Evolutionary conservation across 2,888 invertebrate species (phyloP).

Genomic region (Cenopis cana): DNA sequence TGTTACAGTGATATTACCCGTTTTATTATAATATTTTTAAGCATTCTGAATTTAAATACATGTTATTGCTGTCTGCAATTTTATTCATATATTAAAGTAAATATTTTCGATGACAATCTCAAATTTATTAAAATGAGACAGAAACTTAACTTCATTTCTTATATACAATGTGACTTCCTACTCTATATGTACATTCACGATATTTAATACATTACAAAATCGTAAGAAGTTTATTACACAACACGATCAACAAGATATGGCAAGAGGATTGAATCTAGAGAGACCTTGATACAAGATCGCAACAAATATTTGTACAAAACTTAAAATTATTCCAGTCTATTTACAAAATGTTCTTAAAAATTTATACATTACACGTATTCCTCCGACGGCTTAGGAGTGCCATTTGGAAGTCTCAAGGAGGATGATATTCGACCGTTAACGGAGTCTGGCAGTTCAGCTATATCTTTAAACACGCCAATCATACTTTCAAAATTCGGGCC

Average conservation of each 20-base stretch:
- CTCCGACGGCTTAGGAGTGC: slow-evolving; percentile 94
- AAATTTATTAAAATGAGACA: slow-evolving; percentile 17
- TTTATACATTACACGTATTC: slow-evolving; percentile 89
- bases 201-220: slow-evolving; percentile 36
- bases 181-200: slow-evolving; percentile 41
- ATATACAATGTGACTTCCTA: slow-evolving; percentile 43
- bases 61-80: slow-evolving; percentile 6
- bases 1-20: background rate
- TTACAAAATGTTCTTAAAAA: slow-evolving; percentile 49
- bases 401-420: slow-evolving; percentile 90
- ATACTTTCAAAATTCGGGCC: slow-evolving; percentile 98
- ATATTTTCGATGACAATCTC: slow-evolving; percentile 32
- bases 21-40: background rate
- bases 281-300: slow-evolving; percentile 83
- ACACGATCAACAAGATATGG: slow-evolving; percentile 74
- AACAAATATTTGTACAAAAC: slow-evolving; percentile 71
- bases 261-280: slow-evolving; percentile 73
- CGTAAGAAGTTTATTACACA: slow-evolving; percentile 47
- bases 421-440: slow-evolving; percentile 90
- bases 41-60: no score
- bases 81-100: background rate
- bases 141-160: slow-evolving; percentile 41
- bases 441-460: slow-evolving; percentile 96
- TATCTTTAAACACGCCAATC: slow-evolving; percentile 98
- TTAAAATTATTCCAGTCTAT: slow-evolving; percentile 54